Evolutionary conservation across 2,797 vertebrate species (phyloP).

Genomic region (Cottoperca gobio): DNA sequence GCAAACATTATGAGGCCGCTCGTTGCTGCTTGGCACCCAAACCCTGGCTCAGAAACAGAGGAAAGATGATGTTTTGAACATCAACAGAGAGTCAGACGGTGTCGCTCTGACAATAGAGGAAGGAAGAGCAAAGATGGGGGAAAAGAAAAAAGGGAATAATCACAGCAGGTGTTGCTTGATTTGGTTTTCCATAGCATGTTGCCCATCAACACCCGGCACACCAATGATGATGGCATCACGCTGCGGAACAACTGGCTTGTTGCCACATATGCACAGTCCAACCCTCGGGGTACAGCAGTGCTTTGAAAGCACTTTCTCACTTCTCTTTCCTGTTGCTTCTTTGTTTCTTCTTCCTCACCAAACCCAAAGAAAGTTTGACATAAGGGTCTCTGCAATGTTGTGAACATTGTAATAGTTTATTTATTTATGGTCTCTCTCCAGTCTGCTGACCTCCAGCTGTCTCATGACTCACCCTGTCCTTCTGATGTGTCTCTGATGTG

Average conservation of each 20-base stretch:
- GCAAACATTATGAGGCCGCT: conserved; percentile 11
- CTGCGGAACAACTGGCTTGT: too few species aligned
- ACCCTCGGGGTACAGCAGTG: conserved; percentile 16
- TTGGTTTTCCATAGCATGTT: conserved; percentile 32
- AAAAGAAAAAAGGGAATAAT: conserved; percentile 12
- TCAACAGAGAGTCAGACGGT: not conserved
- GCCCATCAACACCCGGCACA: conserved; percentile 19
- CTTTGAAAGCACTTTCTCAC: not conserved
- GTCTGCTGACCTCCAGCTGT: conserved; percentile 35
- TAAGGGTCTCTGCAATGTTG: not conserved
- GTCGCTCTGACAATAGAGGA: conserved; percentile 2
- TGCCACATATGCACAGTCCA: conserved; percentile 32
- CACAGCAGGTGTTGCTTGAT: conserved; percentile 38
- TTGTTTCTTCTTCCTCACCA: not conserved
- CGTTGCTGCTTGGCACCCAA: not conserved
- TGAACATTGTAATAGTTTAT: not conserved
- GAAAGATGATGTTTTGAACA: conserved; percentile 15
- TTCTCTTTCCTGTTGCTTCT: not conserved
- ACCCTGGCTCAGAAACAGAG: conserved; percentile 4
- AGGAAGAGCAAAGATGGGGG: not conserved
- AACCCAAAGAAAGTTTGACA: not conserved
- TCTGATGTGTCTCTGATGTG: conserved; percentile 48
- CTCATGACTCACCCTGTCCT: conserved; percentile 51
- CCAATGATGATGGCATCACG: too few species aligned
- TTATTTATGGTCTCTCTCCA: conserved; percentile 8